Percentiles rank a stretch among this genome's conserved stretches.
Evolutionary conservation across 53 echinoderm and acorn worm species (phyloP).

Genomic region (Arbacia lixula): DNA sequence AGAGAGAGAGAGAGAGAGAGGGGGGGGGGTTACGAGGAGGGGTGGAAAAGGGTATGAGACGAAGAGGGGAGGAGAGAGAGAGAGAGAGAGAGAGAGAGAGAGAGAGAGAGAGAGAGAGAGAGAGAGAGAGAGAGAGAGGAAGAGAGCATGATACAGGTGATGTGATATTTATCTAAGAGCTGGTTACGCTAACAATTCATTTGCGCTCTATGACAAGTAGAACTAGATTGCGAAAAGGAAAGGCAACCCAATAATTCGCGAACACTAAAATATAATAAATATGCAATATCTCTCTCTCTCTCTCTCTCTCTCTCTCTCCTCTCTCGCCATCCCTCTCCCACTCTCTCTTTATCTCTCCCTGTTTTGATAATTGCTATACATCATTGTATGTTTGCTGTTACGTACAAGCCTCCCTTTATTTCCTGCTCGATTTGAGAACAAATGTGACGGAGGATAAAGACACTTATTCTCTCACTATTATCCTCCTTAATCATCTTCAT

Average conservation of each 20-base stretch:
- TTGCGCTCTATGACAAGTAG: no score
- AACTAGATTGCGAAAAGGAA: no score
- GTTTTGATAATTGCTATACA: no score
- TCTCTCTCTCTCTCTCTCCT: background rate
- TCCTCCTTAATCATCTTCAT: background rate
- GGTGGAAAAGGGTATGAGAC: background rate
- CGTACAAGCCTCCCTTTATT: no score
- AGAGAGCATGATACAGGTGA: background rate
- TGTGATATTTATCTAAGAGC: no score
- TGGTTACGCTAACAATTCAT: no score
- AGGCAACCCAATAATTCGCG: no score
- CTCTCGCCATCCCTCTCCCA: background rate
- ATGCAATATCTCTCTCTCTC: background rate
- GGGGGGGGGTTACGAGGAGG: background rate
- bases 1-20: slow-evolving; percentile 17
- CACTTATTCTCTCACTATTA: no score
- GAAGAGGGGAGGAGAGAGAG: background rate
- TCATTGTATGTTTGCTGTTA: no score
- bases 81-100: background rate
- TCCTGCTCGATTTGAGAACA: no score
- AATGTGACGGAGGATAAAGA: no score
- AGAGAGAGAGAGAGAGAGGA: background rate
- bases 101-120: background rate
- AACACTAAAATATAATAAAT: no score
- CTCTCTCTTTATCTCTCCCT: background rate